Base-by-base conservation (phyloP, 2,888 invertebrate species). In the Augochlorella aurata region DNA sequence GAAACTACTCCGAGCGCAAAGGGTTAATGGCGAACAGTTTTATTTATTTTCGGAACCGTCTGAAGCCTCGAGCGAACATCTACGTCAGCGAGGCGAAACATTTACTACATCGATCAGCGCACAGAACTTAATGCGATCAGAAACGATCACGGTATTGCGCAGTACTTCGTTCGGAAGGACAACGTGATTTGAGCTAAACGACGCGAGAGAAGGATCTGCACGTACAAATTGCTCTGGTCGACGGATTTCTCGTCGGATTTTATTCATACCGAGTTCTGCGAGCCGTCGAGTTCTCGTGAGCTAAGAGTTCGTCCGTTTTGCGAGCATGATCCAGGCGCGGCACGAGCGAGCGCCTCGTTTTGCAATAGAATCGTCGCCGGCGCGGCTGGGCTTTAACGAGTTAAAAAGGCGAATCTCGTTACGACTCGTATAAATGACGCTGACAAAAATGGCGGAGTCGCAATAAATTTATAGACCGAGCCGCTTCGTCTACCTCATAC, bases 401-500 rank as follows among this genome's bases (percentile, higher is more conserved):
- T 88, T 85, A 84, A 89, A 89, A 89, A 86, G 81, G 75, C 82
- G 83, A 86, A 75, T 86, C 88, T 88, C 83, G 85, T 87, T 85
- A 84, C 80, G 84, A 69, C 54, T 85, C 87, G 89, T 82, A 90
- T 89, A 90, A 90, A 91, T 89, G 89, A 89, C 87, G 88, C 88
- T 91, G 91, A 91, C 90, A 91, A 91, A 91, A 90, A 88, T 89
- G 88, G 89, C 84, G 87, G 85, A 76, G 82, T 38, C 18, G 75
- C 83, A 45, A 88, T 87, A 85, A 88, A 91, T 91, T 91, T 91
- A 90, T 90, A 91, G 89, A 91, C 87, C 89, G 83, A 75, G 77
- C 72, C 66, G 74, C 80, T 81, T 84, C 85, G 80, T 79, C 72
- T 81, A 78, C 78, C 78, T 77, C 84, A 81, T 84, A 83, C 80